Base-by-base conservation (phyloP, 2,888 invertebrate genomes). In the Latheticus oryzae region DNA sequence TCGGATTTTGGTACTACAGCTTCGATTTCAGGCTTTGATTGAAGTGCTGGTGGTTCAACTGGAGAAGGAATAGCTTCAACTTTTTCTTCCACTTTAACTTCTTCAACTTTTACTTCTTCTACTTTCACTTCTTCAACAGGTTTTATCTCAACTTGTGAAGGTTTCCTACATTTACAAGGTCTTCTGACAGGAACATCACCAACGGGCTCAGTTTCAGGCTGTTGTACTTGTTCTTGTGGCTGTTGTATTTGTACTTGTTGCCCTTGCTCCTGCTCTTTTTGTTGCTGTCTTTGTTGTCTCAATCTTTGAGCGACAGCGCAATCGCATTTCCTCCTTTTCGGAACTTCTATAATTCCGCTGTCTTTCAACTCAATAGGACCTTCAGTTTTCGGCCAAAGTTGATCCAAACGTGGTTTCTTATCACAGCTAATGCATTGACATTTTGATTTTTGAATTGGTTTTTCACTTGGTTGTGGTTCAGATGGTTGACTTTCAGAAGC, bases 371-470 rank as follows among this genome's bases (percentile, higher is more conserved):
- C 15, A 16, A 16, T n/a, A 4, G 37, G 37, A 2, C 12, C 26
- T 8, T 24, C 26, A 8, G 42, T 8, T 13, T n/a, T 42, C 5
- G 42, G 42, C 24, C 24, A 23, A 3, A 24, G 12, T 26, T 42
- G 38, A 19, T 38, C 42, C 12, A 42, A 12, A 1, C 5, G 15
- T 11, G 13, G n/a, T 12, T 23, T 7, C 8, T 15, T 23, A 15
- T 21, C 26, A 9, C 24, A 13, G 11, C 26, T 12, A 5, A 48
- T 11, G 12, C 48, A 48, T 16, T 23, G 13, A 35, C 48, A 48
- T 7, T 19, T 37, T 1, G 23, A n/a, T n/a, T n/a, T n/a, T n/a
- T n/a, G n/a, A n/a, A n/a, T n/a, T n/a, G n/a, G n/a, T n/a, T n/a
- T n/a, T n/a, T n/a, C n/a, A n/a, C n/a, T n/a, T n/a, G n/a, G n/a